Evolutionary conservation across 92 coral and sea anemone species (phyloP), one percentile per base, ranked within the genome.

Genomic region (Paragorgia papillata): DNA sequence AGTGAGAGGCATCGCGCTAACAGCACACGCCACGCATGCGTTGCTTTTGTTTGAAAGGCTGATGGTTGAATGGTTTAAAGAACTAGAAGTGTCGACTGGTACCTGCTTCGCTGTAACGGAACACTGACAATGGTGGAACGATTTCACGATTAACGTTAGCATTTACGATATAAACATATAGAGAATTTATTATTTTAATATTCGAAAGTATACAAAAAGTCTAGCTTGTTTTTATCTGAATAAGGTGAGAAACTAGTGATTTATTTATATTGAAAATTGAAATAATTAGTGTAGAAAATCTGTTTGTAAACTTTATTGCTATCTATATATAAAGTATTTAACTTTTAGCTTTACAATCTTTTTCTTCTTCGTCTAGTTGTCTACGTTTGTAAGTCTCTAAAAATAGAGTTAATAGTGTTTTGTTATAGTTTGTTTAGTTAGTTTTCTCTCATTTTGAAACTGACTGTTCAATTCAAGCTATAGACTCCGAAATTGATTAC

Each of bases 1-100:
- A n/a, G n/a, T n/a, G n/a, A n/a, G n/a, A n/a, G n/a, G n/a, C n/a
- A n/a, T n/a, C n/a, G n/a, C n/a, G n/a, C n/a, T n/a, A n/a, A n/a
- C n/a, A n/a, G n/a, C n/a, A n/a, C n/a, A n/a, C n/a, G n/a, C 56
- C 29, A 31, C 59, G 62, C 82, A 62, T 63, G 74, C 35, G 27
- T 49, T 15, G 46, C 14, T 8, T 5, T 21, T 63, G 19, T 68
- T 68, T 68, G 34, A 46, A 68, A 68, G 59, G 37, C 58, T 22
- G 41, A 68, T 33, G 75, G 59, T 34, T 68, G 59, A 68, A 28
- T 27, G 59, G 39, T 29, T 64, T 29, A 8, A 19, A 48, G 56
- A 27, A 7, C 53, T 46, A 7, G 2, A 46, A 6, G 53, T 46
- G 9, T 9, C 40, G 26, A 29, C 75, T 29, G 75, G 75, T 68